Percentiles rank a stretch among this genome's conserved stretches.
These are phyloP conservation scores for Pristionchus arcanus DNA, from an alignment of 2,888 invertebrate genomes.

Conservation along the genomic window DNA sequence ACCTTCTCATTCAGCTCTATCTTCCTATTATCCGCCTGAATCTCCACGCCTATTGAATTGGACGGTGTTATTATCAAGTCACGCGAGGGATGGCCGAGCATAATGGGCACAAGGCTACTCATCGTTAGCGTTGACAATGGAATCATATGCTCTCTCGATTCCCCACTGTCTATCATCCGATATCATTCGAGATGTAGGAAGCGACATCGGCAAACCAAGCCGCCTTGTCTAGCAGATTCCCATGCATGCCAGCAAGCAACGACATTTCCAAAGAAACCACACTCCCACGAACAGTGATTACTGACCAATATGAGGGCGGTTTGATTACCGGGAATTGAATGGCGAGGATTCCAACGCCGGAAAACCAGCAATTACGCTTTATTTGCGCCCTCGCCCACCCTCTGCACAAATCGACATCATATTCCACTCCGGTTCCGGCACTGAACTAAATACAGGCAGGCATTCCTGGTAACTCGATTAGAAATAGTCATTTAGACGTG, in stretches of 20 bases:
- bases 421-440: not conserved
- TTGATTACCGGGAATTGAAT: not conserved
- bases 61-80: not conserved
- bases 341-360: not conserved
- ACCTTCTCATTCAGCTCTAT: not conserved
- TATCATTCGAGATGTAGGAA: not conserved
- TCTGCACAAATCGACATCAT: not conserved
- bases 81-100: not conserved
- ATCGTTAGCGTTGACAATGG: conserved; percentile 5
- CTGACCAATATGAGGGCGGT: conserved; percentile 3
- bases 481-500: not conserved
- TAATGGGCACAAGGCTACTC: not conserved
- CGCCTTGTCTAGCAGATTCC: not conserved
- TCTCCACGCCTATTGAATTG: not conserved
- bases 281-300: not conserved
- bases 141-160: not conserved
- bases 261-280: not conserved
- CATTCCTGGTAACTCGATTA: not conserved
- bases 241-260: not conserved
- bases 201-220: not conserved
- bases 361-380: not conserved
- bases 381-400: not conserved
- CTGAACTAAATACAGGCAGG: not conserved
- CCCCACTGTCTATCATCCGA: not conserved
- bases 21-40: not conserved